Evolutionary conservation across 2,797 vertebrate genomes (phyloP), one percentile per base, ranked within the genome.

Genomic region (Argentina silus): DNA sequence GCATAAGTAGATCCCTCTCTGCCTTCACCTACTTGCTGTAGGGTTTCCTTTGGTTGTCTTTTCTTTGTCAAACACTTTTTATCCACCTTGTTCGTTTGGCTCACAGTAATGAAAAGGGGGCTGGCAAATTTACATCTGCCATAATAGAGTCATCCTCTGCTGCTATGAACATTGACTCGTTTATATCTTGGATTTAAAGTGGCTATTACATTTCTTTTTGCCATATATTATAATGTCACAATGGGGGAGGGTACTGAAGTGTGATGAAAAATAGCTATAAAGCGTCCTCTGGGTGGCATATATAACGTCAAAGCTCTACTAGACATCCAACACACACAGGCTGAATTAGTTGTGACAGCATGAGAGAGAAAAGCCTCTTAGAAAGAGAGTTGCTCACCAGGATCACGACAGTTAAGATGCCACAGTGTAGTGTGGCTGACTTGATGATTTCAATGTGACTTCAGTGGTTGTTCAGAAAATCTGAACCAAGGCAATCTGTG

Each of bases 371-470:
- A 86, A 91, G 85, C 86, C 80, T 90, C 85, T 88, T 82, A 81
- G 82, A 88, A 75, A 75, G 69, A 80, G 81, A 85, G 81, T 59
- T 79, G 79, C 81, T 85, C 78, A 74, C 82, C 77, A 77, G 84
- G 83, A 85, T 82, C 76, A 74, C 47, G 78, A 75, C 79, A 83
- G 89, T 91, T 86, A 87, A 90, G 84, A 75, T 12, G 72, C 2
- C 48, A 21, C 50, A 48, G 50, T 9, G 60, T 2, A 79, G 73
- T 80, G 79, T 36, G 84, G 80, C 72, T 66, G 66, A 78, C 84
- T 77, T 79, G 75, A 83, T 88, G 85, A 83, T 86, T 88, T 86
- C 75, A 82, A 87, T 88, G 75, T 78, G 76, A 83, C 78, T 72
- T 83, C 76, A 17, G 65, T 75, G 72, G 81, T 77, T 81, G 82